Percentiles rank a stretch among this genome's conserved stretches.
Conservation (phyloP, 2,113 vertebrate genomes). For the Indicator indicator region DNA sequence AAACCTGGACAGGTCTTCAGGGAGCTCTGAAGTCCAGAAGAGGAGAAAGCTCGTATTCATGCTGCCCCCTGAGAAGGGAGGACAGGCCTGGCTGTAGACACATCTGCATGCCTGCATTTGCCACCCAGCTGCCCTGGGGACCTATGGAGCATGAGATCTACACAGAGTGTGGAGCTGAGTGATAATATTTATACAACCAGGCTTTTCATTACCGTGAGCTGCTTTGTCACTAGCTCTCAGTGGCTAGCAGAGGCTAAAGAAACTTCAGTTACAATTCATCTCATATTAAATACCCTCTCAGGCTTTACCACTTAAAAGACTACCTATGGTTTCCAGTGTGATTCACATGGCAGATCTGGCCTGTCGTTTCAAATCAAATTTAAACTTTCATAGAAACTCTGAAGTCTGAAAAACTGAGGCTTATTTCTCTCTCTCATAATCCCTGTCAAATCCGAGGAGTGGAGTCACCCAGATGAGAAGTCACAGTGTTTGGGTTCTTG, state of each 20-base stretch:
- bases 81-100: background rate
- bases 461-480: constrained; percentile 22
- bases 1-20: background rate
- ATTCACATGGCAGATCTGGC: accelerated
- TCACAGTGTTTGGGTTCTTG: constrained; percentile 51
- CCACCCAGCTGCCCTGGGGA: background rate
- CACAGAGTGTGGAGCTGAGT: background rate
- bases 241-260: background rate
- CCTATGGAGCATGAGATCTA: background rate
- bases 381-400: background rate
- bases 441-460: constrained; percentile 17
- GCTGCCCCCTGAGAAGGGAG: background rate
- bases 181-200: background rate
- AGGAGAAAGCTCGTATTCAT: background rate
- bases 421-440: constrained; percentile 50
- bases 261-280: background rate
- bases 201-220: background rate
- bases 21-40: background rate
- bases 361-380: background rate
- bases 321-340: background rate
- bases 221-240: background rate
- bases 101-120: accelerated
- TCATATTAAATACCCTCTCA: background rate
- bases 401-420: background rate
- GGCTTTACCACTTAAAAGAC: background rate